Evolutionary conservation across 2,888 invertebrate genomes (phyloP).

Genomic region (Noctua comes): DNA sequence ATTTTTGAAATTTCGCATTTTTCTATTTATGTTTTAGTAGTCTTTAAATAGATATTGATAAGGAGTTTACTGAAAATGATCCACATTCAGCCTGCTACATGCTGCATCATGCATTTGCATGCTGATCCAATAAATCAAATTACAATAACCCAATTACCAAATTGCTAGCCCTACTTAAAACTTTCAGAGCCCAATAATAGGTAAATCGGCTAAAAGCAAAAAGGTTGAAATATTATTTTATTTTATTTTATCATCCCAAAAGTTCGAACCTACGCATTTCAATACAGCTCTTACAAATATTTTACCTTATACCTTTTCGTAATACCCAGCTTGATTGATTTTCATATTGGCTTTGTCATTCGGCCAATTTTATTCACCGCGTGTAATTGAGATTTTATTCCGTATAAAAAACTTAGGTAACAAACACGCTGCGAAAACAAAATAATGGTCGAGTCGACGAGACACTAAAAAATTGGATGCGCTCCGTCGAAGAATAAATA

Average conservation of each 20-base stretch:
- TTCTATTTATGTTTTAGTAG: neutral
- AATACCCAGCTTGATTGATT: constrained; percentile 37
- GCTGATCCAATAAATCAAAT: too few species aligned
- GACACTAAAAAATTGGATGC: constrained; percentile 46
- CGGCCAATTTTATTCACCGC: constrained; percentile 10
- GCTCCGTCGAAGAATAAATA: constrained; percentile 31
- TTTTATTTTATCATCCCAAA: neutral
- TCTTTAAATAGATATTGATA: neutral
- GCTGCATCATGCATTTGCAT: too few species aligned
- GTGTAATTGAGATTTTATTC: constrained; percentile 38
- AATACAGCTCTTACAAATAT: constrained; percentile 1
- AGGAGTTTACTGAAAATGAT: neutral
- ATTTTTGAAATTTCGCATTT: neutral
- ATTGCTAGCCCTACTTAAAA: neutral
- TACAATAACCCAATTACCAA: neutral
- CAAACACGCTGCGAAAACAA: constrained; percentile 10
- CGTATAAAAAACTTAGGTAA: constrained; percentile 20
- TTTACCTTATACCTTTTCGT: constrained; percentile 18
- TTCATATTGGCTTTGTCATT: constrained; percentile 36
- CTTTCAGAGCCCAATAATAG: neutral
- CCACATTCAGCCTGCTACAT: too few species aligned
- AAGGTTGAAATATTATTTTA: neutral
- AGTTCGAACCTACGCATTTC: neutral
- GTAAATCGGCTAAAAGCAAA: neutral
- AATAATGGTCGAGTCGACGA: constrained; percentile 22